phyloP scores from a whole-genome alignment of 2,113 vertebrate species.

The Peromyscus leucopus region DNA sequence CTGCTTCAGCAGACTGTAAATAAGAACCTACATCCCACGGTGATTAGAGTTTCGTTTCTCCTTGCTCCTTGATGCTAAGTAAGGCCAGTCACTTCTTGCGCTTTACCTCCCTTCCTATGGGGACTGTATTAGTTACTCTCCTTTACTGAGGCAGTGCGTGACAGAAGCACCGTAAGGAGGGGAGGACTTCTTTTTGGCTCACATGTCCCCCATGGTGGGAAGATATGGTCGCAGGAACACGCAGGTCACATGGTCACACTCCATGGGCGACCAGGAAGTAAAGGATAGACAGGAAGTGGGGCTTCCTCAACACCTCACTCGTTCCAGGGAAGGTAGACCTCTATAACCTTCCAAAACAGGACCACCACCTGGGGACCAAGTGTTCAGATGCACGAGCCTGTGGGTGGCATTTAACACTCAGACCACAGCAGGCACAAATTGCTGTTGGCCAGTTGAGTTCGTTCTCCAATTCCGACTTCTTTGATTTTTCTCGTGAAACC shows the following conservation, averaged over 20 bases:
- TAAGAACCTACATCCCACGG: fast-evolving
- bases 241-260: background rate
- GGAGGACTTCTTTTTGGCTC: background rate
- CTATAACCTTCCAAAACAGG: background rate
- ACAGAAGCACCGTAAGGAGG: background rate
- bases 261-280: background rate
- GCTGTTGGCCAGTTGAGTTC: background rate
- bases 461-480: no score
- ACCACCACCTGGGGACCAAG: background rate
- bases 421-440: no score
- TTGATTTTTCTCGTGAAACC: background rate
- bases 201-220: background rate
- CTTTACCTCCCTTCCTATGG: fast-evolving
- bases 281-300: background rate
- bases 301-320: background rate
- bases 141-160: background rate
- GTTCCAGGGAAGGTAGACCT: background rate
- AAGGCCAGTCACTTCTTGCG: fast-evolving
- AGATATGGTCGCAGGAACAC: background rate
- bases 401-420: background rate
- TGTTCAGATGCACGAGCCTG: background rate
- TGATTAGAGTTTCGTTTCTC: no score
- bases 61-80: background rate
- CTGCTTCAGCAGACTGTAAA: background rate
- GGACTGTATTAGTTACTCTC: background rate